phyloP scores from a whole-genome alignment of 2,888 invertebrate species.

The Trilocha varians region DNA sequence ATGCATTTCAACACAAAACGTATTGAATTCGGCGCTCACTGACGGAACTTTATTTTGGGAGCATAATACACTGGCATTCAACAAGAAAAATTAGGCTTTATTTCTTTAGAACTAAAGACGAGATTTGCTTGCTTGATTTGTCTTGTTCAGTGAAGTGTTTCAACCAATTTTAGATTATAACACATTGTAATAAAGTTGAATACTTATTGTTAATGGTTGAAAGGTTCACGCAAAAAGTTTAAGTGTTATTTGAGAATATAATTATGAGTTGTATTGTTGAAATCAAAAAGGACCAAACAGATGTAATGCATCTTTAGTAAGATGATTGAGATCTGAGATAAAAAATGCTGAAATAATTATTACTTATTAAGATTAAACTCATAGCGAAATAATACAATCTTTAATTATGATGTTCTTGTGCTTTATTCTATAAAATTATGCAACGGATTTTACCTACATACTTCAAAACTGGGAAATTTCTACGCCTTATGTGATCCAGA shows the following conservation, averaged over 20 bases:
- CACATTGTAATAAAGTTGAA: neutral
- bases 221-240: conserved; percentile 1
- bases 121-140: neutral
- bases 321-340: too few relatives aligned
- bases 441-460: too few relatives aligned
- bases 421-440: too few relatives aligned
- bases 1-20: conserved; percentile 38
- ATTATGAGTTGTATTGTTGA: conserved; percentile 19
- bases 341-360: too few relatives aligned
- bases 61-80: neutral
- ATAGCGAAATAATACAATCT: too few relatives aligned
- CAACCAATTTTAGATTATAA: neutral
- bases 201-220: conserved; percentile 3
- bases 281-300: conserved; percentile 9
- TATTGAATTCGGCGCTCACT: conserved; percentile 41
- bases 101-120: conserved; percentile 10
- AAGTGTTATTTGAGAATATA: conserved; percentile 36
- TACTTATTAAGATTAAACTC: too few relatives aligned
- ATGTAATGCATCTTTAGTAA: neutral
- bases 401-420: too few relatives aligned
- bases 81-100: conserved; percentile 14
- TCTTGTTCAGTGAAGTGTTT: neutral
- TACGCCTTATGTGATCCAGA: too few relatives aligned
- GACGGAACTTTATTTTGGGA: conserved; percentile 23
- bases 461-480: too few relatives aligned